A percentile compares a stretch with the other conserved stretches of the same genome.
Conservation (phyloP, 2,113 vertebrate species). For the Cryptotis parvus region DNA sequence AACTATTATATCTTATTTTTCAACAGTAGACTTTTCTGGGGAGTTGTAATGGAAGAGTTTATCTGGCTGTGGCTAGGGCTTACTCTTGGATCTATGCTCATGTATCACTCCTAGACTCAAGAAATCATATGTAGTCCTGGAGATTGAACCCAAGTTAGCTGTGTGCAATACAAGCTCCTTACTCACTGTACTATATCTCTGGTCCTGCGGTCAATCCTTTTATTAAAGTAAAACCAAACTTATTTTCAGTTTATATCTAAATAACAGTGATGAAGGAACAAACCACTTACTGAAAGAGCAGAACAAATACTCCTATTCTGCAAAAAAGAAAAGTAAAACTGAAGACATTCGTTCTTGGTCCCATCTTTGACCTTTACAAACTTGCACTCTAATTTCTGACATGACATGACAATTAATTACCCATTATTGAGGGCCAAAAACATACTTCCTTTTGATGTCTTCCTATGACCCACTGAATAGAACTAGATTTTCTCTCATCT, state of each 20-base stretch:
- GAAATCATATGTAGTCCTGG: too few relatives aligned
- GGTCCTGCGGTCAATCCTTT: neutral
- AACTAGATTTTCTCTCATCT: neutral
- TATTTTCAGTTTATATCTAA: neutral
- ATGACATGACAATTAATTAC: neutral
- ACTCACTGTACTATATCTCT: too few relatives aligned
- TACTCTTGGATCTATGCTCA: too few relatives aligned
- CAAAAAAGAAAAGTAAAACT: neutral
- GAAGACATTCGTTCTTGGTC: neutral
- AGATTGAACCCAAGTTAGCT: too few relatives aligned
- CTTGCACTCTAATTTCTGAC: neutral
- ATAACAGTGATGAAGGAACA: neutral
- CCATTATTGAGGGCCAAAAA: neutral
- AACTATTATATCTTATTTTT: neutral
- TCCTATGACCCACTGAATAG: neutral
- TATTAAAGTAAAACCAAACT: constrained; percentile 5
- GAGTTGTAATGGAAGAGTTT: too few relatives aligned
- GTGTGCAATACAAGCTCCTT: too few relatives aligned
- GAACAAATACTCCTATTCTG: neutral
- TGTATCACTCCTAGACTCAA: too few relatives aligned
- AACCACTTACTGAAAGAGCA: neutral
- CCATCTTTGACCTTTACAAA: neutral
- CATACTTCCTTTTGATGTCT: neutral
- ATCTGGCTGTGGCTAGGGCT: too few relatives aligned
- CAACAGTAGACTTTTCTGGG: neutral